Conservation (phyloP, 2,113 vertebrate genomes). For the Oreochromis niloticus region DNA sequence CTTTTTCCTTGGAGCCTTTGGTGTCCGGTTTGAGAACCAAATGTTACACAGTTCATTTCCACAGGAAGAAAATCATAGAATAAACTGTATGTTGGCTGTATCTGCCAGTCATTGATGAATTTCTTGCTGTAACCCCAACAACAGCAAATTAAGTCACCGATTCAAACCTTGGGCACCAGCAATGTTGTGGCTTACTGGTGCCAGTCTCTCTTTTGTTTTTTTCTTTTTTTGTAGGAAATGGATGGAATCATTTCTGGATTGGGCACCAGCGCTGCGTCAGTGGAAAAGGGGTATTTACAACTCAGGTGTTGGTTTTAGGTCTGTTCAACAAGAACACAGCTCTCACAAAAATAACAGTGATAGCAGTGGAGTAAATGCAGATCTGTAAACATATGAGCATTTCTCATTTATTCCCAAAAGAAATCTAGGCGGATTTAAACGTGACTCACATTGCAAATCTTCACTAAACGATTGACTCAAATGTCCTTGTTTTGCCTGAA, state of each 20-base stretch:
- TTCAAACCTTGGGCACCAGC: rapidly evolving
- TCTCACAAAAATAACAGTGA: neutral
- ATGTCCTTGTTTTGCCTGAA: neutral
- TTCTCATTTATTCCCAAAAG: neutral
- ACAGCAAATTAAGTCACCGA: rapidly evolving
- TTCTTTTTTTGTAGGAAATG: rapidly evolving
- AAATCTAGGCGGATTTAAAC: neutral
- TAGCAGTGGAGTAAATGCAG: neutral
- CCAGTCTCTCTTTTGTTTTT: neutral
- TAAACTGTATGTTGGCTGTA: neutral
- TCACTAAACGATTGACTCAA: neutral
- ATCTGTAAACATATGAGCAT: neutral
- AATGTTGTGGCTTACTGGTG: neutral
- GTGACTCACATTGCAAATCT: neutral
- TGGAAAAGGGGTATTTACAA: neutral
- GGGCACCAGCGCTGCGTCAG: neutral
- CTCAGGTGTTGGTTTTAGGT: neutral
- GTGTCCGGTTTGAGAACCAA: neutral
- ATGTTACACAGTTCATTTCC: neutral
- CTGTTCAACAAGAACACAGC: neutral
- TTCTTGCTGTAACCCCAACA: neutral
- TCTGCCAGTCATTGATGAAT: neutral
- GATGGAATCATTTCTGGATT: neutral
- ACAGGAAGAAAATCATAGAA: neutral
- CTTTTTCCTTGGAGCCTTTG: neutral